Base-by-base conservation (phyloP, 2,888 invertebrate species). In the Catonia carolina region DNA sequence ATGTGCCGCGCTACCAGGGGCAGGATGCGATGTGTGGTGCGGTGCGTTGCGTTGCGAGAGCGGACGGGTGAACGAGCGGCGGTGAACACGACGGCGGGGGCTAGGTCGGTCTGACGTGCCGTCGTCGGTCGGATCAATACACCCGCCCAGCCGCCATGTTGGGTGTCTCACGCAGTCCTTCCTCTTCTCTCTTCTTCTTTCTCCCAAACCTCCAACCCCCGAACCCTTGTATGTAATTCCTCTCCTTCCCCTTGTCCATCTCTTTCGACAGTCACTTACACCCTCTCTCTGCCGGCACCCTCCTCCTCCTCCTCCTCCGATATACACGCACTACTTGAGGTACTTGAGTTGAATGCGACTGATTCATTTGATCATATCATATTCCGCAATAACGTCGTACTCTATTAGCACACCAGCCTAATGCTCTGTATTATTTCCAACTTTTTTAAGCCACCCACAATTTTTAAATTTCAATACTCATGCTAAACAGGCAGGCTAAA, bases 301-400 rank as follows among this genome's bases (percentile, higher is more conserved):
- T 56, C 55, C 59, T 50, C 42, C 60, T 56, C 33, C 47, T 15
- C 31, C 35, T 33, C 22, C 57, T 51, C 42, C 56, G 31, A 47
- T 35, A 47, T 56, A 56, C 55, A 53, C 62, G 64, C 68, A 70
- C 69, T 69, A 69, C 69, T 69, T 69, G 67, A 67, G 68, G 68
- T 67, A 66, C 64, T 66, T 67, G 67, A 67, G n/a, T n/a, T n/a
- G n/a, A n/a, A n/a, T n/a, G n/a, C n/a, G n/a, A n/a, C n/a, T n/a
- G n/a, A n/a, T n/a, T n/a, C n/a, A n/a, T n/a, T n/a, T n/a, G n/a
- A n/a, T n/a, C n/a, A n/a, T n/a, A n/a, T n/a, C n/a, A n/a, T n/a
- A n/a, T n/a, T n/a, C n/a, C n/a, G n/a, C n/a, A n/a, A n/a, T n/a
- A n/a, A n/a, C n/a, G n/a, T n/a, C n/a, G n/a, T n/a, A n/a, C n/a